Evolutionary conservation across 2,113 vertebrate species (phyloP).

Genomic region (Lagopus muta): DNA sequence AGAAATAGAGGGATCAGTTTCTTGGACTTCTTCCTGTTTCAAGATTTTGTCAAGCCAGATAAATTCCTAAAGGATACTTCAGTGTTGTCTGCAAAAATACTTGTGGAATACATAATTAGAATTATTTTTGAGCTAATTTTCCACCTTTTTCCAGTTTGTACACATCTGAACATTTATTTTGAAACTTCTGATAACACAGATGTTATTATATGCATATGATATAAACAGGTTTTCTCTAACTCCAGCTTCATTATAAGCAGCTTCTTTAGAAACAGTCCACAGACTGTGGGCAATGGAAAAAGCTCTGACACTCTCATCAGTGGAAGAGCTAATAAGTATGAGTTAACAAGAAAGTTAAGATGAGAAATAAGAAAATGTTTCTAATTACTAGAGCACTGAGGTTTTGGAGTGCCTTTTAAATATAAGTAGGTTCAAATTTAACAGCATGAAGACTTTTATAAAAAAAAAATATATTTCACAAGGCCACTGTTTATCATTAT

Average conservation of each 20-base stretch:
- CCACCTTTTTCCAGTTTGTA: not conserved
- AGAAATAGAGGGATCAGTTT: not conserved
- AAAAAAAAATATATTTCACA: not conserved
- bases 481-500: too few species aligned
- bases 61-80: not conserved
- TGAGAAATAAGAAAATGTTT: not conserved
- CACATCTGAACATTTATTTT: not conserved
- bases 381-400: not conserved
- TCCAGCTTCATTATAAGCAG: not conserved
- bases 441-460: not conserved
- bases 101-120: not conserved
- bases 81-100: not conserved
- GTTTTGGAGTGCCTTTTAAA: not conserved
- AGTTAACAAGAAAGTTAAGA: not conserved
- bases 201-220: not conserved
- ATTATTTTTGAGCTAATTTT: not conserved
- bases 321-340: not conserved
- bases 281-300: not conserved
- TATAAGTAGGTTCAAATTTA: not conserved
- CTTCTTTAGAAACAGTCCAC: not conserved
- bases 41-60: not conserved
- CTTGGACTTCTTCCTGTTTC: not conserved
- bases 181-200: accelerated
- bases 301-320: accelerated
- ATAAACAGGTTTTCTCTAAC: not conserved